These are phyloP conservation scores for Rotaria macrura DNA, from an alignment of 2,888 invertebrate species.

Conservation along the genomic window DNA sequence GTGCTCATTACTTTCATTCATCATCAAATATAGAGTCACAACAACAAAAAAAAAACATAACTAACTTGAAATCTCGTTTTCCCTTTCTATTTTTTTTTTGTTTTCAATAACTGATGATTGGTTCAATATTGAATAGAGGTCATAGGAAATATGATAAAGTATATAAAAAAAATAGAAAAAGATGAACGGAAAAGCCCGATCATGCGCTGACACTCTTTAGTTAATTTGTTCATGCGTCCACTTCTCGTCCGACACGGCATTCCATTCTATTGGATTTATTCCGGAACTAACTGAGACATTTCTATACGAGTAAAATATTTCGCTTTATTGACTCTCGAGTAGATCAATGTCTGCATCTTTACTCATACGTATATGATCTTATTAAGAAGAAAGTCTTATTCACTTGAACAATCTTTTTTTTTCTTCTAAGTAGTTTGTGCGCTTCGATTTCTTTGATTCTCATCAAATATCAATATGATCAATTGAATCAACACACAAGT, in stretches of 20 bases:
- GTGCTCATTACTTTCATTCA: no score
- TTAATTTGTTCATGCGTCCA: constrained; percentile 7
- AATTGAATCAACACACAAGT: neutral
- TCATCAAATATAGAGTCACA: no score
- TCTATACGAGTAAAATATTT: neutral
- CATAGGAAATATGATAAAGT: neutral
- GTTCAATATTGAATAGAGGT: neutral
- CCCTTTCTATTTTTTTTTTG: no score
- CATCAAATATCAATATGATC: neutral
- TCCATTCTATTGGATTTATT: constrained; percentile 11
- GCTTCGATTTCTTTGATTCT: neutral
- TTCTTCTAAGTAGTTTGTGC: neutral
- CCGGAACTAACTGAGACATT: constrained; percentile 6
- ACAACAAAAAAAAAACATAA: no score
- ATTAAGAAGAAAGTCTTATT: neutral
- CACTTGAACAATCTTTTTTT: neutral
- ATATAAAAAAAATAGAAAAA: neutral
- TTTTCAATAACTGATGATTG: no score
- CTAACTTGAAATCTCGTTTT: no score
- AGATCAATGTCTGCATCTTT: neutral
- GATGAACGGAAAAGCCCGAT: neutral
- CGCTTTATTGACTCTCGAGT: constrained; percentile 2
- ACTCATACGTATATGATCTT: neutral
- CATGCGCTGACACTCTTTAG: constrained; percentile 7
- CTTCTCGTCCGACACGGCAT: neutral